Conservation (phyloP, 2,888 invertebrate species). For the Stenodema calcarata region DNA sequence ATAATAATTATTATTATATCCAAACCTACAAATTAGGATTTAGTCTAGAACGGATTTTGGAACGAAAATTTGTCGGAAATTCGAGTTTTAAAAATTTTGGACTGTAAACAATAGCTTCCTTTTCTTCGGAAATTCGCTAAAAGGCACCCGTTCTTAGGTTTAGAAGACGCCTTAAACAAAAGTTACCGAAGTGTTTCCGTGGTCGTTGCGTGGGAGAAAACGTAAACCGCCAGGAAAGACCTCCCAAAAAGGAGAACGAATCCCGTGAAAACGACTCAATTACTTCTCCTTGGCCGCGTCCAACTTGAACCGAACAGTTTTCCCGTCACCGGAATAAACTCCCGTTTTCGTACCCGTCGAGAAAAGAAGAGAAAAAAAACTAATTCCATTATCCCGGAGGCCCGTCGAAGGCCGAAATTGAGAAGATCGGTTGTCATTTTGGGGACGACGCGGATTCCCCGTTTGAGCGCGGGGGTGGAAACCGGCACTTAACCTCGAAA, state of each 20-base stretch:
- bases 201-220: not conserved
- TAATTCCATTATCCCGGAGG: not conserved
- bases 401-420: not conserved
- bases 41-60: too few species aligned
- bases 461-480: not conserved
- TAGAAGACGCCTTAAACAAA: not conserved
- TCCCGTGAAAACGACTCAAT: not conserved
- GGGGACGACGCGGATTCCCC: not conserved
- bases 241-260: not conserved
- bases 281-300: not conserved
- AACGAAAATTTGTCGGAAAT: too few species aligned
- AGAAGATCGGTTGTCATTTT: not conserved
- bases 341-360: not conserved
- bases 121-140: too few species aligned
- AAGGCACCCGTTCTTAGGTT: too few species aligned
- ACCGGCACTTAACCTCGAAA: not conserved
- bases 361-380: too few species aligned
- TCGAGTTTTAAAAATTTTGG: too few species aligned
- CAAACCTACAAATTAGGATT: too few species aligned
- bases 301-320: not conserved
- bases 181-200: not conserved
- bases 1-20: too few species aligned
- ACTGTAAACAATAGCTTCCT: too few species aligned
- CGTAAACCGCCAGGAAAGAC: not conserved
- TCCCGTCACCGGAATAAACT: not conserved